Conservation (phyloP, 1,140 invertebrate genomes). For the Lepidostoma basale region DNA sequence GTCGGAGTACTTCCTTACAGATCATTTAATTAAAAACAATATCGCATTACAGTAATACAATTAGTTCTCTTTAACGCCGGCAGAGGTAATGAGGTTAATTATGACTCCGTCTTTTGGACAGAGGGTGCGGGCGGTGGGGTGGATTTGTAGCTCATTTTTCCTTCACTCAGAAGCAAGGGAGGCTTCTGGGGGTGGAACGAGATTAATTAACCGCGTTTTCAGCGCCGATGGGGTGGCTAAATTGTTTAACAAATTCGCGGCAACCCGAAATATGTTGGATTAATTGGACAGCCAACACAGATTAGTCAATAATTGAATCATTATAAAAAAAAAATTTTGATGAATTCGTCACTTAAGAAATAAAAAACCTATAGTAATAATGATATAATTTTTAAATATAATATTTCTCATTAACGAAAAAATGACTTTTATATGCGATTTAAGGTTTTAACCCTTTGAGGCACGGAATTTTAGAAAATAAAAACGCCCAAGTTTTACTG, state of each 20-base stretch:
- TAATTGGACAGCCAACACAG: slow-evolving; percentile 1
- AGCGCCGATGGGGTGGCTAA: slow-evolving; percentile 21
- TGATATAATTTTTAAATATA: no score
- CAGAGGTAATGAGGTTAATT: slow-evolving; percentile 47
- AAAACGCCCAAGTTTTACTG: no score
- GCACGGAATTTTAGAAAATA: no score
- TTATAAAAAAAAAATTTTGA: neutral
- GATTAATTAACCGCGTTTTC: slow-evolving; percentile 42
- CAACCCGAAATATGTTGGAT: slow-evolving; percentile 14
- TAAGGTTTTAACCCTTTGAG: no score
- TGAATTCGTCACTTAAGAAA: neutral
- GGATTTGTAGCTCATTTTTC: slow-evolving; percentile 34
- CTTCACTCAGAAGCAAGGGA: slow-evolving; percentile 19
- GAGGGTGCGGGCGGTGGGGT: neutral
- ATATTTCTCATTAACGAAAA: no score
- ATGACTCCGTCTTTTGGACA: slow-evolving; percentile 42
- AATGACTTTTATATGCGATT: no score
- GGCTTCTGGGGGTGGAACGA: slow-evolving; percentile 23
- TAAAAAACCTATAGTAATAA: no score
- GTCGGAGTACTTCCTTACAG: slow-evolving; percentile 38
- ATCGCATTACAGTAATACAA: slow-evolving; percentile 46
- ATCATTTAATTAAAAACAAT: slow-evolving; percentile 48
- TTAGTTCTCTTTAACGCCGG: slow-evolving; percentile 44
- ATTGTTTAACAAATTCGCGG: slow-evolving; percentile 32
- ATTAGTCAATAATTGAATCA: slow-evolving; percentile 10